Percentiles rank a stretch among this genome's conserved stretches.
These are phyloP conservation scores for Dromiciops gliroides DNA, from an alignment of 2,113 vertebrate genomes.

Conservation along the genomic window DNA sequence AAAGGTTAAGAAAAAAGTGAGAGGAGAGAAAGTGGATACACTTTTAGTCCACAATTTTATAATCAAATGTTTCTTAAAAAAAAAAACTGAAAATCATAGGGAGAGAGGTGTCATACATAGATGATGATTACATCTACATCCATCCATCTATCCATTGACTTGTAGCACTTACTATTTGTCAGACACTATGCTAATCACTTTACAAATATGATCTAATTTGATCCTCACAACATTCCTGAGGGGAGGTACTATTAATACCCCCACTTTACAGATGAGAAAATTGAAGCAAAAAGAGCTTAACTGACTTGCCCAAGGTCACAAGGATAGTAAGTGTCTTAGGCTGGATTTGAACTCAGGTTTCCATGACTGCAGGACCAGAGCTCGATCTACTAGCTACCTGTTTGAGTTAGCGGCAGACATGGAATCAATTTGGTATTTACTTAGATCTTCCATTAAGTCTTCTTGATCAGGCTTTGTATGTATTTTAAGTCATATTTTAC, in stretches of 20 bases:
- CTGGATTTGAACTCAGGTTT: neutral
- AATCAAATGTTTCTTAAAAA: neutral
- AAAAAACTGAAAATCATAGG: neutral
- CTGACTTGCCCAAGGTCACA: neutral
- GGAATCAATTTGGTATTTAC: neutral
- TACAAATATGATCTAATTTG: neutral
- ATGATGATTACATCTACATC: neutral
- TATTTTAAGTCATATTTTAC: conserved; percentile 8
- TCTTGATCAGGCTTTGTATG: neutral
- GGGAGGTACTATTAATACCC: neutral
- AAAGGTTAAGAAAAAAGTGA: neutral
- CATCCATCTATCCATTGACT: neutral
- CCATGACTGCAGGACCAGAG: neutral
- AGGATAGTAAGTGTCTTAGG: neutral
- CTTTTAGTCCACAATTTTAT: neutral
- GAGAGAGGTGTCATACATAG: neutral
- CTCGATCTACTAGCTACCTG: neutral
- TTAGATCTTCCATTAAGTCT: neutral
- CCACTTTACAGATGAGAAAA: neutral
- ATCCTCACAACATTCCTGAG: neutral
- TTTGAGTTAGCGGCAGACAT: neutral
- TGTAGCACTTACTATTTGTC: neutral
- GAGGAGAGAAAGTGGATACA: neutral
- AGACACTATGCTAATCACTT: neutral
- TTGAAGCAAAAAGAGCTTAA: neutral